Evolutionary conservation across 2,888 invertebrate genomes (phyloP).

Genomic region (Theretra japonica): DNA sequence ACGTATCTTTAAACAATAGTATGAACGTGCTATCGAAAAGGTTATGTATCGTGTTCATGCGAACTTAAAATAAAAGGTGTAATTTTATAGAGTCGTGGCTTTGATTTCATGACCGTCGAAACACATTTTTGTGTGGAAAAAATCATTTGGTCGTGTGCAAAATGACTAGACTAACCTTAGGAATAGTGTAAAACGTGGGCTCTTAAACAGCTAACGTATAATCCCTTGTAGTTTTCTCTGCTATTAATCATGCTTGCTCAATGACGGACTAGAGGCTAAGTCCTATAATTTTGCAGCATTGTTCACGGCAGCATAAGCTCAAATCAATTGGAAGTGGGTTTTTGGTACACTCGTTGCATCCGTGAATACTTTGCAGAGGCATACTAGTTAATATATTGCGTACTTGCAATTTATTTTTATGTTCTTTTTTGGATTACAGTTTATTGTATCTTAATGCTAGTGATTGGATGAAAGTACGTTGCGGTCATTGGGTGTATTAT

Average conservation of each 20-base stretch:
- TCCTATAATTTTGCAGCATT: slow-evolving; percentile 78
- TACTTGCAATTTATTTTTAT: neutral
- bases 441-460: neutral
- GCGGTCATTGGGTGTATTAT: slow-evolving; percentile 64
- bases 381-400: slow-evolving; percentile 38
- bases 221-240: slow-evolving; percentile 70
- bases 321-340: slow-evolving; percentile 75
- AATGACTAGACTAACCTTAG: slow-evolving; percentile 67
- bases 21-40: slow-evolving; percentile 57
- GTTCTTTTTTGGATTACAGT: neutral
- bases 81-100: slow-evolving; percentile 63
- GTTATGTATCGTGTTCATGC: slow-evolving; percentile 57
- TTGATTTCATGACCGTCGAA: slow-evolving; percentile 47
- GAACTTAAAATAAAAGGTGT: slow-evolving; percentile 62
- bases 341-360: slow-evolving; percentile 71
- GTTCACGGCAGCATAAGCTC: slow-evolving; percentile 64
- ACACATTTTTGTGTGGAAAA: slow-evolving; percentile 42
- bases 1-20: slow-evolving; percentile 49
- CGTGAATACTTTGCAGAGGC: slow-evolving; percentile 53
- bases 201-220: slow-evolving; percentile 53
- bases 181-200: slow-evolving; percentile 59
- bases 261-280: slow-evolving; percentile 71
- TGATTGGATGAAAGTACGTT: slow-evolving; percentile 46
- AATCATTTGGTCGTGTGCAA: slow-evolving; percentile 61
- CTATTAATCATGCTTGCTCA: slow-evolving; percentile 68